Evolutionary conservation across 2,797 vertebrate species (phyloP).

Genomic region (Tragopan temminckii): DNA sequence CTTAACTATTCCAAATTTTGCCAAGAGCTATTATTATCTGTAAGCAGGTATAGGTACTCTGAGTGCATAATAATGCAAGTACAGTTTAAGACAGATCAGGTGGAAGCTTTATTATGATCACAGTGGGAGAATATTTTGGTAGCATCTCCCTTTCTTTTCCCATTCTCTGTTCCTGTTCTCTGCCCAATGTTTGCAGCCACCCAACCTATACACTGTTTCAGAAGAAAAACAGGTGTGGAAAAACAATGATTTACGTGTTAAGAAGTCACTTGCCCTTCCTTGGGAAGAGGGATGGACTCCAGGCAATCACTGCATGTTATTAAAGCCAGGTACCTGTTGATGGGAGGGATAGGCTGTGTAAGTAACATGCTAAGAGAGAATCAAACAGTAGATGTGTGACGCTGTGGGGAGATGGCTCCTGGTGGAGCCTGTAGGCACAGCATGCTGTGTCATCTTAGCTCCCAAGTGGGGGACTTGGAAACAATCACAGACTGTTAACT

Average conservation of each 20-base stretch:
- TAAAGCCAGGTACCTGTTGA: background rate
- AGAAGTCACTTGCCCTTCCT: background rate
- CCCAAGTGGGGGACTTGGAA: background rate
- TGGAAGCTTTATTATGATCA: background rate
- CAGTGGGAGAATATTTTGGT: background rate
- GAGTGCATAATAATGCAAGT: background rate
- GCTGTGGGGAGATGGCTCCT: background rate
- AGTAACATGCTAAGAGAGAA: background rate
- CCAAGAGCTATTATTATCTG: background rate
- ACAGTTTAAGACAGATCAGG: background rate
- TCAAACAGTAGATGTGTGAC: background rate
- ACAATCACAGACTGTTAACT: background rate
- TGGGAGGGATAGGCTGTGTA: background rate
- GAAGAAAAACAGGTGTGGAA: background rate
- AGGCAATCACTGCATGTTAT: background rate
- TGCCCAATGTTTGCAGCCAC: background rate
- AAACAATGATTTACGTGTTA: background rate
- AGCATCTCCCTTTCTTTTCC: background rate
- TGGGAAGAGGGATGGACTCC: background rate
- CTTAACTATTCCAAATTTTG: background rate
- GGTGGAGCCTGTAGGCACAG: background rate
- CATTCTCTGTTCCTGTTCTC: background rate
- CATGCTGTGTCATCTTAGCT: background rate
- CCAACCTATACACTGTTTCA: background rate
- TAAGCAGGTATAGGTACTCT: background rate